Percentiles rank a stretch among this genome's conserved stretches.
phyloP scores from a whole-genome alignment of 2,797 vertebrate genomes.

The Leptoclinus maculatus region DNA sequence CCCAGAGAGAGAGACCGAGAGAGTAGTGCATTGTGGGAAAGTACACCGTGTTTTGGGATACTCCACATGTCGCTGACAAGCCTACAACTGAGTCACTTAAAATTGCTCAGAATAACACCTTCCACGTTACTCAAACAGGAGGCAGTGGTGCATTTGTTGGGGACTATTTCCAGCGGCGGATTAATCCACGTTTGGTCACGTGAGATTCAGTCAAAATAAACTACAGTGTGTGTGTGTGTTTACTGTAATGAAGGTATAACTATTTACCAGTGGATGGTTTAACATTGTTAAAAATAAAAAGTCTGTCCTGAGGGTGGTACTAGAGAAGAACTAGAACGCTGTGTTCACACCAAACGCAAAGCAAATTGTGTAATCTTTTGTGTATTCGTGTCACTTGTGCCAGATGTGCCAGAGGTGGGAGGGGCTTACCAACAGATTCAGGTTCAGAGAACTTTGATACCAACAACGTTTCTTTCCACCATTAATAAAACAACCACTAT shows the following conservation, averaged over 20 bases:
- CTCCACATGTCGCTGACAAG: background rate
- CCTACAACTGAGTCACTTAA: background rate
- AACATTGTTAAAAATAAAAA: too few species aligned
- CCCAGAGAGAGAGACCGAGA: background rate
- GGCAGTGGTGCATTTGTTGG: background rate
- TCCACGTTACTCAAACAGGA: background rate
- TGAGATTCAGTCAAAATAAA: background rate
- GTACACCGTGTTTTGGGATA: constrained; percentile 3
- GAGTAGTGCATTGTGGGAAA: constrained; percentile 2
- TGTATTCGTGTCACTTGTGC: too few species aligned
- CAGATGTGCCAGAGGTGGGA: too few species aligned
- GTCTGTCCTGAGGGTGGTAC: too few species aligned
- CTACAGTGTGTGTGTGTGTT: background rate
- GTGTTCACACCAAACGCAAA: too few species aligned
- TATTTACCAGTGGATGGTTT: too few species aligned
- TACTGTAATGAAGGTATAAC: background rate
- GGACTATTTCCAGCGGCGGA: background rate
- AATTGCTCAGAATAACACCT: background rate
- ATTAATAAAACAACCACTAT: too few species aligned
- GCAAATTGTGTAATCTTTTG: too few species aligned
- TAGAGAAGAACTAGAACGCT: too few species aligned
- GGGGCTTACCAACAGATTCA: too few species aligned
- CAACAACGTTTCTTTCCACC: too few species aligned
- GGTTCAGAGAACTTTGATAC: too few species aligned
- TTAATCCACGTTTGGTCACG: background rate